Percentiles rank a stretch among this genome's conserved stretches.
phyloP scores from a whole-genome alignment of 1,140 invertebrate genomes.

The Heliothis virescens region DNA sequence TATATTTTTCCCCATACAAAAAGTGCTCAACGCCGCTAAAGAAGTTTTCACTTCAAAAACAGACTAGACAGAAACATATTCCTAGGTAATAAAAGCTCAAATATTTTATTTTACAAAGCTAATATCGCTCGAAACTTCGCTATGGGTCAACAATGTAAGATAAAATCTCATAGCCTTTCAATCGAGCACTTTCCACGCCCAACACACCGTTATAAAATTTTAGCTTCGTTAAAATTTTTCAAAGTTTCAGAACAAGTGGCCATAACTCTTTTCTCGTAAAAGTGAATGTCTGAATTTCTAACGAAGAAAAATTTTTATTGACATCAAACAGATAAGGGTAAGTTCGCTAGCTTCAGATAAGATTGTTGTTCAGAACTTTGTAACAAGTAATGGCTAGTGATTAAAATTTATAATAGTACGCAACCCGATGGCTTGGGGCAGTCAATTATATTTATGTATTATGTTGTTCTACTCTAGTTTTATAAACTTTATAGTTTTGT shows the following conservation, averaged over 20 bases:
- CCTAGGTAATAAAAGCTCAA: neutral
- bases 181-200: neutral
- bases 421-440: neutral
- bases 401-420: conserved; percentile 21
- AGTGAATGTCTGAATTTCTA: conserved; percentile 14
- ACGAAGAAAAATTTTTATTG: conserved; percentile 36
- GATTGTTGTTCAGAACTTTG: conserved; percentile 21
- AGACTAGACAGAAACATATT: neutral
- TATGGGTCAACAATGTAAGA: conserved; percentile 16
- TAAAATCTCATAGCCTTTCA: conserved; percentile 15
- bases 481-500: neutral
- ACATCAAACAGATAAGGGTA: conserved; percentile 2
- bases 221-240: conserved; percentile 19
- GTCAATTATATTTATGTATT: neutral
- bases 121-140: conserved; percentile 8
- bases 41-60: too few species aligned
- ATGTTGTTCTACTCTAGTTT: neutral
- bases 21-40: too few species aligned
- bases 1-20: too few species aligned
- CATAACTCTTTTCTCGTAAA: conserved; percentile 24
- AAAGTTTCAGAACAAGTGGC: conserved; percentile 10
- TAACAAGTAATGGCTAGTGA: conserved; percentile 14
- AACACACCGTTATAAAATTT: conserved; percentile 15
- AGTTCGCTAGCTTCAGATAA: conserved; percentile 12
- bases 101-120: neutral